Conservation (phyloP, 2,113 vertebrate genomes). For the Pampusana beccarii region DNA sequence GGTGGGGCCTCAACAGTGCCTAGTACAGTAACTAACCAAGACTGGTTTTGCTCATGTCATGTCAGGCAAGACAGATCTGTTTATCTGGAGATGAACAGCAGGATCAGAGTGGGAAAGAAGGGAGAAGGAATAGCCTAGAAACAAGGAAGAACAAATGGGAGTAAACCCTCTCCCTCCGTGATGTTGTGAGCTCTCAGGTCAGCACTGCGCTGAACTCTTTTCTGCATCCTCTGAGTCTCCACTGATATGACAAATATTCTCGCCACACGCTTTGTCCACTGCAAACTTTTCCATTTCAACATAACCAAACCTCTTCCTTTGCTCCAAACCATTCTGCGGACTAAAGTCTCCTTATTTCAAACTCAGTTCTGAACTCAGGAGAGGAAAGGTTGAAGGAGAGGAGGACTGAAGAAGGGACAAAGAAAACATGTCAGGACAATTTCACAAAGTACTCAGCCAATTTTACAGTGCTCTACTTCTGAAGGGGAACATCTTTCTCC, state of each 20-base stretch:
- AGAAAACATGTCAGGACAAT: fast-evolving
- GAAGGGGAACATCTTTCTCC: not conserved
- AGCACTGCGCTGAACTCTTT: not conserved
- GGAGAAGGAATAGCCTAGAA: not conserved
- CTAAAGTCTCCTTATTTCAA: not conserved
- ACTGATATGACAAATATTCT: not conserved
- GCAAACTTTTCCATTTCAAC: not conserved
- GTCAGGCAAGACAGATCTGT: not conserved
- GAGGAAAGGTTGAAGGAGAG: not conserved
- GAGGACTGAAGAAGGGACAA: not conserved
- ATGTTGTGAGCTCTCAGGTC: not conserved
- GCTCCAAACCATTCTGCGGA: not conserved
- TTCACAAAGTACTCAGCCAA: not conserved
- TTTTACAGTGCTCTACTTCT: not conserved
- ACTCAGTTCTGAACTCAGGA: not conserved
- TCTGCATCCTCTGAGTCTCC: not conserved
- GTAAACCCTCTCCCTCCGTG: not conserved
- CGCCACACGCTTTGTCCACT: not conserved
- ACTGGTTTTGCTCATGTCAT: not conserved
- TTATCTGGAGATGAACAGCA: not conserved
- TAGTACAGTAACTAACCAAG: not conserved
- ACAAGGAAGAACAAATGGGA: not conserved
- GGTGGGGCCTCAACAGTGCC: too few species aligned
- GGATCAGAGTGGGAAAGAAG: not conserved
- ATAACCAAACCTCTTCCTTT: not conserved